phyloP scores from a whole-genome alignment of 1,140 invertebrate genomes.

The Sarcophaga peregrina region DNA sequence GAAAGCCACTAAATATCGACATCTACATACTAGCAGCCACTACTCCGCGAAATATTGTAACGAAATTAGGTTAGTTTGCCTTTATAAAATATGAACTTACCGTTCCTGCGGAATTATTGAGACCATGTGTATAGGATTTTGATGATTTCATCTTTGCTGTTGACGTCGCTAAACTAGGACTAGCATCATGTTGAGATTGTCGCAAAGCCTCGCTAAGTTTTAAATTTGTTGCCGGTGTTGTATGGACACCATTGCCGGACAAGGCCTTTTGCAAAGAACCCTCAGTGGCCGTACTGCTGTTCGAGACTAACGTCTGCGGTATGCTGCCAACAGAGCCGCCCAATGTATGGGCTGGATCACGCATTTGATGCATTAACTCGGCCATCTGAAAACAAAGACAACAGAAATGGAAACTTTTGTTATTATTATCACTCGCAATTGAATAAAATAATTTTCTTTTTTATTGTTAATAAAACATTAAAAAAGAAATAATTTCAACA shows the following conservation, averaged over 20 bases:
- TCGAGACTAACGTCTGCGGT: slow-evolving; percentile 61
- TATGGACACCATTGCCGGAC: slow-evolving; percentile 53
- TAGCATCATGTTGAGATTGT: slow-evolving; percentile 62
- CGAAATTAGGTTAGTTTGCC: too few relatives aligned
- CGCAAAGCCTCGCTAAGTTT: slow-evolving; percentile 62
- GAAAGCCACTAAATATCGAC: too few relatives aligned
- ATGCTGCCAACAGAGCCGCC: slow-evolving; percentile 65
- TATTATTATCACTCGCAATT: background rate
- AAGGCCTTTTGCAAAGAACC: slow-evolving; percentile 50
- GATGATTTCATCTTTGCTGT: slow-evolving; percentile 63
- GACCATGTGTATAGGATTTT: slow-evolving; percentile 64
- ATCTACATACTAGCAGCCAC: too few relatives aligned
- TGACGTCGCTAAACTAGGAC: slow-evolving; percentile 58
- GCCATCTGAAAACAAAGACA: slow-evolving; percentile 57
- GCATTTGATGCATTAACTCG: slow-evolving; percentile 66
- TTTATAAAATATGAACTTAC: slow-evolving; percentile 44
- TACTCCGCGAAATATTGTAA: too few relatives aligned
- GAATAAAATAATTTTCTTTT: background rate
- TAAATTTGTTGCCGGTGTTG: slow-evolving; percentile 63
- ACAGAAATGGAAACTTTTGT: background rate
- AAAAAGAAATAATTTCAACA: background rate
- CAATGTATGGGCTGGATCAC: slow-evolving; percentile 63
- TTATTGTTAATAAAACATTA: background rate
- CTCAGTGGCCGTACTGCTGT: slow-evolving; percentile 46
- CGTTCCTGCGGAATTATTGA: slow-evolving; percentile 63